Evolutionary conservation across 2,797 vertebrate genomes (phyloP).

Genomic region (Sphaeramia orbicularis): DNA sequence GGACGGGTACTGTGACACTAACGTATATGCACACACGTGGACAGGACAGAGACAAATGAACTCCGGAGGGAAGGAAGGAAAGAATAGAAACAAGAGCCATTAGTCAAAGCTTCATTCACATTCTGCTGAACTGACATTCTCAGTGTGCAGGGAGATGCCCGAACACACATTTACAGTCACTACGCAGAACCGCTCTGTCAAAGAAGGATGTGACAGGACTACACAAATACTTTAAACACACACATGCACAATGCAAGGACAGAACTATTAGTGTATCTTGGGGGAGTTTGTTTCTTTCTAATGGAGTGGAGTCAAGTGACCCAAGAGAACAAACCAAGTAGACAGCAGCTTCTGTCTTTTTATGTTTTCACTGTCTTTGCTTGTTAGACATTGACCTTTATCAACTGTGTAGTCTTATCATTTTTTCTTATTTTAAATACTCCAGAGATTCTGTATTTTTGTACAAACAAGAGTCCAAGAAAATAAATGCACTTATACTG

Average conservation of each 20-base stretch:
- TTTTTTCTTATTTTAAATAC: slow-evolving; percentile 14
- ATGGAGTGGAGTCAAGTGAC: slow-evolving; percentile 63
- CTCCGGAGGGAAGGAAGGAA: slow-evolving; percentile 65
- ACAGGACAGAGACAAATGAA: slow-evolving; percentile 64
- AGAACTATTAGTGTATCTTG: slow-evolving; percentile 69
- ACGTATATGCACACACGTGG: slow-evolving; percentile 60
- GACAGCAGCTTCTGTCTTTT: slow-evolving; percentile 21
- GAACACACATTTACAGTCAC: slow-evolving; percentile 18
- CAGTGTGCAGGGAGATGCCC: background rate
- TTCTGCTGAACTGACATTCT: slow-evolving; percentile 31
- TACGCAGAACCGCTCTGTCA: slow-evolving; percentile 14
- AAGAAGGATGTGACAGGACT: slow-evolving; percentile 30
- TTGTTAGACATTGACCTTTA: background rate
- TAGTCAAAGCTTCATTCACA: slow-evolving; percentile 59
- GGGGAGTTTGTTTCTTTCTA: slow-evolving; percentile 65
- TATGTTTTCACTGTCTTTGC: slow-evolving; percentile 6
- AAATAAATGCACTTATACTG: too few species aligned
- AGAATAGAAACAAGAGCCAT: slow-evolving; percentile 67
- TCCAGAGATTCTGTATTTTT: background rate
- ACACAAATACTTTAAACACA: slow-evolving; percentile 26
- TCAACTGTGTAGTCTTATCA: background rate
- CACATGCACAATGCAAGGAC: slow-evolving; percentile 39
- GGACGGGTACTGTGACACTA: slow-evolving; percentile 48
- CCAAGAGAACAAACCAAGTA: slow-evolving; percentile 52
- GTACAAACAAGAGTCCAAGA: too few species aligned